phyloP scores from a whole-genome alignment of 92 coral and sea anemone species.

The Epizoanthus stellaris region DNA sequence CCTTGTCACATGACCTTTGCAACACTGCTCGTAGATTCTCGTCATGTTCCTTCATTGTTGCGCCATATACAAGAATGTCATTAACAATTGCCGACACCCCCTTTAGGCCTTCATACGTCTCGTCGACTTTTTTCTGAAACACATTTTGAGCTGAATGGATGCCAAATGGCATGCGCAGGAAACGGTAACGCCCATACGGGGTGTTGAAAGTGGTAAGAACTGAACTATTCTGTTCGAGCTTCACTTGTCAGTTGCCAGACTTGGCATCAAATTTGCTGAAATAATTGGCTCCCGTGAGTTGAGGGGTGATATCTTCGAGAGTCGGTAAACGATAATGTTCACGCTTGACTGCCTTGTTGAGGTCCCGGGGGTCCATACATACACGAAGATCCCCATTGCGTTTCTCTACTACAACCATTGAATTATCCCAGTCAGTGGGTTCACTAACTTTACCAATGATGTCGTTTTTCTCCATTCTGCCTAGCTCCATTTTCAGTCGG shows the following conservation, averaged over 20 bases:
- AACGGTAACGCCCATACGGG: no score
- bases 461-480: not conserved
- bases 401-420: no score
- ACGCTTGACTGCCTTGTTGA: no score
- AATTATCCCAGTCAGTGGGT: no score
- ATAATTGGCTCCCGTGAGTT: conserved; percentile 6
- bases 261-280: conserved; percentile 23
- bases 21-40: no score
- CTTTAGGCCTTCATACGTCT: not conserved
- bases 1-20: conserved; percentile 29
- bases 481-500: not conserved
- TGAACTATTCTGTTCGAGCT: not conserved
- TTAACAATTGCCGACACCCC: conserved; percentile 34
- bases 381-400: no score
- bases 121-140: conserved; percentile 35
- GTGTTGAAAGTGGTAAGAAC: no score
- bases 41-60: no score
- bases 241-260: not conserved
- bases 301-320: not conserved
- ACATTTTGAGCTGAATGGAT: conserved; percentile 40
- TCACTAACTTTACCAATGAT: not conserved
- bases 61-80: conserved; percentile 27
- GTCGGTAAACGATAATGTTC: no score
- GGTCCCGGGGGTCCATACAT: no score
- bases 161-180: conserved; percentile 36